Evolutionary conservation across 2,888 invertebrate species (phyloP).

Genomic region (Pasiphila rectangulata): DNA sequence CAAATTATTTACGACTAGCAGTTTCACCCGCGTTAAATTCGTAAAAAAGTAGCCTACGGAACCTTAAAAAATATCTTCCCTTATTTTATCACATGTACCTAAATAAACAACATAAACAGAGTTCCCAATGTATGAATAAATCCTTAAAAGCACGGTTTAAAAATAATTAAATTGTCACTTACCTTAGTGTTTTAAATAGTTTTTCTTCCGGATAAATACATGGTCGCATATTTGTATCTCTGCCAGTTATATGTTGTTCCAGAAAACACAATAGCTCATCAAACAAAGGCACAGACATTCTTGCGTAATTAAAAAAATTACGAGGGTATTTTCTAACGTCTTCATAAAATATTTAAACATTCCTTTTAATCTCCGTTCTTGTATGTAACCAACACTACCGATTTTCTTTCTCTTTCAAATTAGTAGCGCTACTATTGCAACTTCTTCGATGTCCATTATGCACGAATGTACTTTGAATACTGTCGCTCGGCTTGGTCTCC

Average conservation of each 20-base stretch:
- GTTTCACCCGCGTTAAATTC: neutral
- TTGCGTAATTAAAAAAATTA: conserved; percentile 29
- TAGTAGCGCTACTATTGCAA: conserved; percentile 24
- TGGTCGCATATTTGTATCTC: conserved; percentile 28
- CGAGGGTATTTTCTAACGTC: conserved; percentile 27
- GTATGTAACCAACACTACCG: conserved; percentile 30
- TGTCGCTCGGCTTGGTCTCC: no score
- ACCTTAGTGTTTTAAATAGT: conserved; percentile 30
- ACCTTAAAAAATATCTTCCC: conserved; percentile 11
- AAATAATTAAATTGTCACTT: conserved; percentile 21
- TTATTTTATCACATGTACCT: conserved; percentile 3
- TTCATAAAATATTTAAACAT: conserved; percentile 29
- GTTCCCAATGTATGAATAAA: no score
- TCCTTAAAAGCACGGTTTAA: no score
- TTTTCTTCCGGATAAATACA: conserved; percentile 30
- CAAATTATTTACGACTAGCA: neutral
- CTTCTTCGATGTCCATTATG: conserved; percentile 24
- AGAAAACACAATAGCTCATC: conserved; percentile 30
- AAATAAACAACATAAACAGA: no score
- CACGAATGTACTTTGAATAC: conserved; percentile 21
- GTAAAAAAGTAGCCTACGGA: neutral
- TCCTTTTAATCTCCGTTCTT: conserved; percentile 30
- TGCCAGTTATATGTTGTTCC: conserved; percentile 22
- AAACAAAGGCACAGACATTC: conserved; percentile 30
- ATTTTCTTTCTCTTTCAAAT: conserved; percentile 14